A percentile compares a stretch with the other conserved stretches of the same genome.
Conservation (phyloP, 2,113 vertebrate genomes). For the Rhineura floridana region DNA sequence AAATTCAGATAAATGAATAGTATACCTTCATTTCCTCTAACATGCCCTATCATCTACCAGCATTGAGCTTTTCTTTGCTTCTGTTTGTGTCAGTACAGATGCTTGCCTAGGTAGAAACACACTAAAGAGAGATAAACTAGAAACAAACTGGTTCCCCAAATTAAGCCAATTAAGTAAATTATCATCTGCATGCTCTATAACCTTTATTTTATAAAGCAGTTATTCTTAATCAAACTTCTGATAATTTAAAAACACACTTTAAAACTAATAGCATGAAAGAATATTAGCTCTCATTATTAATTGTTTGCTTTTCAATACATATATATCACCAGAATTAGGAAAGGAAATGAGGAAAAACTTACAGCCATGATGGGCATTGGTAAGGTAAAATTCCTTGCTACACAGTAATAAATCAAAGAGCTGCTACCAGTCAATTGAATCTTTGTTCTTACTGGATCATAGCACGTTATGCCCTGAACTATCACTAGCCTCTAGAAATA, state of each 20-base stretch:
- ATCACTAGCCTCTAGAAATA: too few relatives aligned
- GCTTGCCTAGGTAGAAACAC: constrained; percentile 27
- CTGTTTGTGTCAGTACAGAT: neutral
- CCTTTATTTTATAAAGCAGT: neutral
- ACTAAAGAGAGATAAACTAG: constrained; percentile 12
- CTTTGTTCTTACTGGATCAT: too few relatives aligned
- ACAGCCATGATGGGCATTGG: rapidly evolving
- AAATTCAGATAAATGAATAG: neutral
- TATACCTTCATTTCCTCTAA: neutral
- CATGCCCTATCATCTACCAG: neutral
- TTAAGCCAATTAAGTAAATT: constrained; percentile 34
- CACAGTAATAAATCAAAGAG: neutral
- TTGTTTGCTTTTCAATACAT: neutral
- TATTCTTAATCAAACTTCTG: constrained; percentile 21
- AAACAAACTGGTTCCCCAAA: constrained; percentile 20
- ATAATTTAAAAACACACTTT: constrained; percentile 7
- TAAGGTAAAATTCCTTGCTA: neutral
- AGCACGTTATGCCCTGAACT: too few relatives aligned
- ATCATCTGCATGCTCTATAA: neutral
- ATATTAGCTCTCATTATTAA: constrained; percentile 42
- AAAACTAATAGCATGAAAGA: constrained; percentile 23
- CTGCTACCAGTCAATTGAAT: too few relatives aligned
- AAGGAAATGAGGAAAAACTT: constrained; percentile 16
- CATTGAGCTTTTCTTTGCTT: constrained; percentile 30
- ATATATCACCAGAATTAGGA: constrained; percentile 19